Base-by-base conservation (phyloP, 2,797 vertebrate genomes). In the Molossus molossus region DNA sequence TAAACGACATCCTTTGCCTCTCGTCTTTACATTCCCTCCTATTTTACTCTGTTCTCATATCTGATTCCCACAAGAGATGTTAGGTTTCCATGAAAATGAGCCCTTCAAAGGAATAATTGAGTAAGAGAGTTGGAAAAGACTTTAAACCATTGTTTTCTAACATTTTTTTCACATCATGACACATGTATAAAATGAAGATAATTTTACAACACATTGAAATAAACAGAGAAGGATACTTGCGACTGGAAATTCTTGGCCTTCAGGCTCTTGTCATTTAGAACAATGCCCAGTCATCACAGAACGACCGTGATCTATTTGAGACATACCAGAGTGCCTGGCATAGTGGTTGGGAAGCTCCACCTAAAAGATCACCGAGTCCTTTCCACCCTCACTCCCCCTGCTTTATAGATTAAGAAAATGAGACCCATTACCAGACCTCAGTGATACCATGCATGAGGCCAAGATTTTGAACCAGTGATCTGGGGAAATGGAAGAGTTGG, bases 51-150 rank as follows among this genome's bases (percentile, higher is more conserved):
- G 55, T 89, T 94, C 67, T 76, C 17, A n/a, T 45, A 18, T 83
- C 14, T 93, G 3, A 88, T 90, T 82, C 10, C 15, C 48, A n/a
- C 5, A 89, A 89, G 50, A 55, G 1, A 67, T 60, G 5, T 20
- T 94, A 76, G 8, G 14, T 85, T 84, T 95, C 15, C 55, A 75
- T 55, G 53, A 79, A 88, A 94, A 94, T 73, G 45, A 94, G 27
- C 79, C 48, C 9, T 29, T 91, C 12, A 69, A 82, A 40, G 62
- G n/a, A 77, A 79, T 73, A 90, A 73, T 64, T 84, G 18, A 81
- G 69, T 77, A 83, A 57, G 20, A 53, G 1, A 90, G 25, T 58
- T 65, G 17, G 3, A 75, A 95, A 18, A 94, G 37, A 77, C 18
- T 80, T 82, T 29, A 91, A 93, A 57, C 5, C 3, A 88, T 25